phyloP scores from a whole-genome alignment of 2,888 invertebrate genomes.

The Altica lythri region DNA sequence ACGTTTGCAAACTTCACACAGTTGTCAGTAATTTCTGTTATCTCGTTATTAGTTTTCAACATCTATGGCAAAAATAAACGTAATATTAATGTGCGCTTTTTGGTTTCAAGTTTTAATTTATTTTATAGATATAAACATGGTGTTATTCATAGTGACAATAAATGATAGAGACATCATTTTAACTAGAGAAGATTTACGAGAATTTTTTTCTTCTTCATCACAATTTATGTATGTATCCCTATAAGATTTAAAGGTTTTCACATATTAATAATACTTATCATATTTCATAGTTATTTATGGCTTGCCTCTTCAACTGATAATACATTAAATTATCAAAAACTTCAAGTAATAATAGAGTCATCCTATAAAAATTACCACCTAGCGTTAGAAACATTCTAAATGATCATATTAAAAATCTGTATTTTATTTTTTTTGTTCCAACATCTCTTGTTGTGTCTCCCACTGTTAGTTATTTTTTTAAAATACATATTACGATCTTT shows the following conservation, averaged over 20 bases:
- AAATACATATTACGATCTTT: slow-evolving; percentile 16
- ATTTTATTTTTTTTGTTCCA: slow-evolving; percentile 24
- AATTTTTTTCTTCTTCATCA: slow-evolving; percentile 16
- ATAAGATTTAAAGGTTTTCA: slow-evolving; percentile 16
- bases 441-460: slow-evolving; percentile 22
- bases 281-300: slow-evolving; percentile 23
- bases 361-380: slow-evolving; percentile 31
- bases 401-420: slow-evolving; percentile 32
- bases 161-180: slow-evolving; percentile 18
- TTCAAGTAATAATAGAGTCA: slow-evolving; percentile 19
- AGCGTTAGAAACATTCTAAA: slow-evolving; percentile 24
- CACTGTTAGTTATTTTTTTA: slow-evolving; percentile 21
- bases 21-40: no score
- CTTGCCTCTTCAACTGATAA: slow-evolving; percentile 13
- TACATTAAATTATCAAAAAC: slow-evolving; percentile 22
- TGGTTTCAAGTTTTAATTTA: no score
- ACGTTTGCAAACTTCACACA: no score
- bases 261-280: slow-evolving; percentile 24
- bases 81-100: no score
- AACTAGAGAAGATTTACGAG: slow-evolving; percentile 17
- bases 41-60: no score
- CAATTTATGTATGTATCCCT: slow-evolving; percentile 19
- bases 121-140: no score
- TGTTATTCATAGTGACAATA: slow-evolving; percentile 4
- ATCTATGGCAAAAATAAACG: no score